phyloP scores from a whole-genome alignment of 2,797 vertebrate species.

The Decapterus maruadsi region DNA sequence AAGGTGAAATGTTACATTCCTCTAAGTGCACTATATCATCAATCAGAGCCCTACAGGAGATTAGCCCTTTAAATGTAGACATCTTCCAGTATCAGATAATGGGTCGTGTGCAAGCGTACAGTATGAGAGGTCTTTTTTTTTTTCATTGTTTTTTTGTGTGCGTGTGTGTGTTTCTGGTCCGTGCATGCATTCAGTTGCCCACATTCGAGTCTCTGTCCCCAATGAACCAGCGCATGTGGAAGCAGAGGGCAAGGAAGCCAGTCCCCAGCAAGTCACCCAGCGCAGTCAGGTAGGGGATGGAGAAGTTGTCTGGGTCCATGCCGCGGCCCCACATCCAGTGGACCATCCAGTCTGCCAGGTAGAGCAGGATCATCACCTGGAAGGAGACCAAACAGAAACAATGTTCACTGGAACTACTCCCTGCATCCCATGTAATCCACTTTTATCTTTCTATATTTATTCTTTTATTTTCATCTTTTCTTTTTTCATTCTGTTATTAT shows the following conservation, averaged over 20 bases:
- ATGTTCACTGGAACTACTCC: too few relatives aligned
- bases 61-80: conserved; percentile 64
- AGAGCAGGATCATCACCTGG: conserved; percentile 96
- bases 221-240: conserved; percentile 97
- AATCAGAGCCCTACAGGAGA: conserved; percentile 56
- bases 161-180: neutral
- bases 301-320: conserved; percentile 98
- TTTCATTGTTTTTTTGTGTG: neutral
- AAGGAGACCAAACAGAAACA: neutral
- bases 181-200: conserved; percentile 87
- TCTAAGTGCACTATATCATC: conserved; percentile 26
- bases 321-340: conserved; percentile 99
- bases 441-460: too few relatives aligned
- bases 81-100: conserved; percentile 42
- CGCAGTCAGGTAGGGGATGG: conserved; percentile 98
- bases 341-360: conserved; percentile 99
- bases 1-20: conserved; percentile 26
- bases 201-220: conserved; percentile 94
- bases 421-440: too few relatives aligned
- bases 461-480: too few relatives aligned
- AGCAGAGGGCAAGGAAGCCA: conserved; percentile 96
- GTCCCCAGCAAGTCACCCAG: conserved; percentile 98
- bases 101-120: conserved; percentile 24
- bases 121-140: conserved; percentile 7
- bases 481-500: too few relatives aligned